Evolutionary conservation across 2,797 vertebrate species (phyloP).

Genomic region (Brachymystax lenok): DNA sequence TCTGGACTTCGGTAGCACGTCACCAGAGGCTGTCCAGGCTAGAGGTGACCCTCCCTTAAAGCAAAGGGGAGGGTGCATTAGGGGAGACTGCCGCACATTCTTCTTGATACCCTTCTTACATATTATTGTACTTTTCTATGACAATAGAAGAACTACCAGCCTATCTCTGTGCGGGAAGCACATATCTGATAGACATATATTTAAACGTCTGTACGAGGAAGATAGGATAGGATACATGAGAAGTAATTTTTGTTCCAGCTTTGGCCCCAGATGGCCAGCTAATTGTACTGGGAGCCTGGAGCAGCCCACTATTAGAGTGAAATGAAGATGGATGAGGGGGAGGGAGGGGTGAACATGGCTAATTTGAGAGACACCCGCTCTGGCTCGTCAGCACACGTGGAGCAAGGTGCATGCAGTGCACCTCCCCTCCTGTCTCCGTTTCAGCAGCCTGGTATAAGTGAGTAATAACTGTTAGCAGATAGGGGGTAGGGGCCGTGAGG

Average conservation of each 20-base stretch:
- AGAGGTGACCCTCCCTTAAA: conserved; percentile 16
- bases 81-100: neutral
- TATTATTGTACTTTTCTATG: neutral
- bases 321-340: conserved; percentile 61
- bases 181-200: neutral
- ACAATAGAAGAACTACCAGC: neutral
- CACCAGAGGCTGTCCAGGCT: neutral
- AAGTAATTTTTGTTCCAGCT: conserved; percentile 48
- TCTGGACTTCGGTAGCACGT: neutral
- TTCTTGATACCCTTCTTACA: neutral
- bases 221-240: conserved; percentile 18
- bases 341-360: neutral
- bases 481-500: neutral
- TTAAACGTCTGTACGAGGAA: neutral
- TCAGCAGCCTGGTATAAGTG: neutral
- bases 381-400: neutral
- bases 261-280: conserved; percentile 56
- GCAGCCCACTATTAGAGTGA: conserved; percentile 55
- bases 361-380: conserved; percentile 1
- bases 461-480: neutral
- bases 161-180: neutral
- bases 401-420: neutral
- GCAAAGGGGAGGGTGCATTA: neutral
- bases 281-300: conserved; percentile 62
- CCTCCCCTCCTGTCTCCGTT: neutral